Evolutionary conservation across 2,888 invertebrate species (phyloP), one percentile per base, ranked within the genome.

Genomic region (Chrysomela aeneicollis): DNA sequence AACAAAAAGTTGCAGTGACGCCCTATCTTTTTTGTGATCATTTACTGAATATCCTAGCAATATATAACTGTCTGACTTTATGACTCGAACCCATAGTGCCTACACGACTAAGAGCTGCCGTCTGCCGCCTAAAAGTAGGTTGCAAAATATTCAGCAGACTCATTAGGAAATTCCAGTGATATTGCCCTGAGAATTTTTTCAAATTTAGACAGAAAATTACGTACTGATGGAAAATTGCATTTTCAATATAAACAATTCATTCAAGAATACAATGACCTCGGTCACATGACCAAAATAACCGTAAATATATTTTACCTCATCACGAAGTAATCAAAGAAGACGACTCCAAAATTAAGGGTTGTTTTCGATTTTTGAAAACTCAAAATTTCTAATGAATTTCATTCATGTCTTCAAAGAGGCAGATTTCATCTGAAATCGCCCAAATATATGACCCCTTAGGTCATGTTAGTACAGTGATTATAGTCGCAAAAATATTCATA

Each of bases 171-270:
- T 17, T 62, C 52, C 0, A 21, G 21, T 37, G 10, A 57, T n/a
- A 54, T 18, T 8, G 59, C 59, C 1, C 15, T 42, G 10, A 42
- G 55, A 47, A 15, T 54, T n/a, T 61, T 61, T 49, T n/a, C n/a
- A 19, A 10, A 19, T 35, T 21, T 50, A 17, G 61, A 55, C 9
- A 54, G 21, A 37, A 17, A 22, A 22, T 35, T 60, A 15, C 17
- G n/a, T 17, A 9, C 2, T 4, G 37, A 62, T 30, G 4, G 18
- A 6, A 37, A 55, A 17, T 51, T 57, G 32, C 32, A 57, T 21
- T 17, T 21, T 10, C 49, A 32, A n/a, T 62, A 62, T n/a, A 22
- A 17, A 21, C 15, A 57, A 21, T 62, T 62, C 22, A 50, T 62
- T n/a, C 18, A 57, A 37, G 37, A 62, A 57, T 57, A 55, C 19